Evolutionary conservation across 2,113 vertebrate species (phyloP).

Genomic region (Colius striatus): DNA sequence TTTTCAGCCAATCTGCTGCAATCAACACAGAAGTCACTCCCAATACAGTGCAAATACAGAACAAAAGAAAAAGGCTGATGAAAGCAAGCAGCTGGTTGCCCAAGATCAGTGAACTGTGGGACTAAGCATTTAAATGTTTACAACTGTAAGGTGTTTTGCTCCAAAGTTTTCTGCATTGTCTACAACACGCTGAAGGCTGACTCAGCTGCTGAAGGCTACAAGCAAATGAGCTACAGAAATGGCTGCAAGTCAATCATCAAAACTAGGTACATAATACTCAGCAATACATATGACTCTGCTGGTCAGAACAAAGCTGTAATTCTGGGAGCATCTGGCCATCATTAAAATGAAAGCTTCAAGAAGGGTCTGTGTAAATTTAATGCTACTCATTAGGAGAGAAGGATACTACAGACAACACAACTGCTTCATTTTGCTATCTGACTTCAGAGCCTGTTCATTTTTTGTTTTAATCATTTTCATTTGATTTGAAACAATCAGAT

Average conservation of each 20-base stretch:
- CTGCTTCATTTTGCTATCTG: neutral
- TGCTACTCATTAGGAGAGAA: neutral
- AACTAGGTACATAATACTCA: neutral
- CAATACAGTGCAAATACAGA: neutral
- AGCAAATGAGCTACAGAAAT: neutral
- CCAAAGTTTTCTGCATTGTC: neutral
- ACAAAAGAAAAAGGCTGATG: neutral
- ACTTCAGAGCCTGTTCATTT: neutral
- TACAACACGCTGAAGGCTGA: neutral
- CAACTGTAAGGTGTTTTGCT: neutral
- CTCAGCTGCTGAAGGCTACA: neutral
- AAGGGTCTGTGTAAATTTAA: neutral
- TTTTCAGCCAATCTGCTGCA: neutral
- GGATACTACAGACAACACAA: neutral
- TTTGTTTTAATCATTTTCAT: neutral
- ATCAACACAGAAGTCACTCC: constrained; percentile 14
- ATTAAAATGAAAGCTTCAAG: neutral
- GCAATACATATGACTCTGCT: neutral
- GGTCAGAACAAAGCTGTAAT: neutral
- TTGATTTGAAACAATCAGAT: constrained; percentile 46
- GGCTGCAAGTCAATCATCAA: neutral
- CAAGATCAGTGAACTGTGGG: neutral
- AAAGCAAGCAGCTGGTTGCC: neutral
- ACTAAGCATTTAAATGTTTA: neutral
- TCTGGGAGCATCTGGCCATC: neutral